Evolutionary conservation across 2,888 invertebrate genomes (phyloP).

Genomic region (Ectropis crepuscularia): DNA sequence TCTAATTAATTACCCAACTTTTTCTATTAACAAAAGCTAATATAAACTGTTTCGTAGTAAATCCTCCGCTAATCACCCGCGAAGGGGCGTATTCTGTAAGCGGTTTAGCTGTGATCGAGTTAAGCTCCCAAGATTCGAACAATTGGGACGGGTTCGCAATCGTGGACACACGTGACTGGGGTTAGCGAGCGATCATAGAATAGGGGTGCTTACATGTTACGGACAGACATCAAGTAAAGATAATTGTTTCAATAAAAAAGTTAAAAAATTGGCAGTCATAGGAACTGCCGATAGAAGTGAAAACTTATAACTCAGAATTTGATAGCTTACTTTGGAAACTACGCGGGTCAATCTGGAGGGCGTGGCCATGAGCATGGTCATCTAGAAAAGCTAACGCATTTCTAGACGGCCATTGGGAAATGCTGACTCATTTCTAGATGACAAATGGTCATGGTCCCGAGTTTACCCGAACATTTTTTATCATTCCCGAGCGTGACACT

Average conservation of each 20-base stretch:
- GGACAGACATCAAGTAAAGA: background rate
- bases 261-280: too few species aligned
- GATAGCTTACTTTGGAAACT: too few species aligned
- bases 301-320: too few species aligned
- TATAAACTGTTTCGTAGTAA: slow-evolving; percentile 24
- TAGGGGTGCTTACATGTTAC: slow-evolving; percentile 45
- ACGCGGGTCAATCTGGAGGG: too few species aligned
- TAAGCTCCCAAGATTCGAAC: slow-evolving; percentile 81
- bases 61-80: slow-evolving; percentile 36
- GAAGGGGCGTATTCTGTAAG: slow-evolving; percentile 50
- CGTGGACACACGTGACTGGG: slow-evolving; percentile 71
- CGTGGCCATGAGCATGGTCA: too few species aligned
- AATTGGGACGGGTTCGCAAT: slow-evolving; percentile 73
- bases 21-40: slow-evolving; percentile 25
- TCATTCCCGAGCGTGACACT: too few species aligned
- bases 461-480: too few species aligned
- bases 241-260: background rate
- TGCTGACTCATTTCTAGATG: too few species aligned
- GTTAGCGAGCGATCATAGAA: slow-evolving; percentile 52
- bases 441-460: too few species aligned
- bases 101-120: slow-evolving; percentile 76
- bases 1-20: background rate
- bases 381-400: too few species aligned
- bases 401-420: too few species aligned
- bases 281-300: too few species aligned